A percentile compares a stretch with the other conserved stretches of the same genome.
Conservation (phyloP, 1,140 invertebrate genomes). For the Camponotus pennsylvanicus region DNA sequence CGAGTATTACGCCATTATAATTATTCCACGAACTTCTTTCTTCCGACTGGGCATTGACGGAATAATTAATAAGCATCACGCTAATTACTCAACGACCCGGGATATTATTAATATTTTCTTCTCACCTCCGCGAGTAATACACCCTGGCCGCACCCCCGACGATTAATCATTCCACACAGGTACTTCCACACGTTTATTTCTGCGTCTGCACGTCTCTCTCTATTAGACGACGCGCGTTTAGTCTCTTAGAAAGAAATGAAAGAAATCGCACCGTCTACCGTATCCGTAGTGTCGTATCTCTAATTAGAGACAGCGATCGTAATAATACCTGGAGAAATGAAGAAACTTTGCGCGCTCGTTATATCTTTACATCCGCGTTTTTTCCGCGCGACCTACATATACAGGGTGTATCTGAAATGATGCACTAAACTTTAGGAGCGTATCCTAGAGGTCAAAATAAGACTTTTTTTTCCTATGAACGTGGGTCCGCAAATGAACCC, state of each 20-base stretch:
- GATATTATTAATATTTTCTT: constrained; percentile 59
- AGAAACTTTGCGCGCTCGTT: constrained; percentile 20
- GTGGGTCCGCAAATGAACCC: no score
- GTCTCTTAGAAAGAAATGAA: not conserved
- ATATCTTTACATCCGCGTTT: not conserved
- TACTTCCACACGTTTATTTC: constrained; percentile 13
- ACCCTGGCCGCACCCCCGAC: constrained; percentile 18
- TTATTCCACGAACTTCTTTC: constrained; percentile 48
- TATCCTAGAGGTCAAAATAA: no score
- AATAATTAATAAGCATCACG: constrained; percentile 63
- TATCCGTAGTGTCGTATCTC: constrained; percentile 1
- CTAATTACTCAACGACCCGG: constrained; percentile 49
- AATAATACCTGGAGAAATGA: not conserved
- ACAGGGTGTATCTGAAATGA: no score
- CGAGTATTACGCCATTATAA: constrained; percentile 45
- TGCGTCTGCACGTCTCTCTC: not conserved
- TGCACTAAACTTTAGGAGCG: no score
- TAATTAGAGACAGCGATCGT: constrained; percentile 32
- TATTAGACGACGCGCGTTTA: constrained; percentile 1
- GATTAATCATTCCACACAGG: constrained; percentile 49
- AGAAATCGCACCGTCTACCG: not conserved
- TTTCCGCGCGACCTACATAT: not conserved
- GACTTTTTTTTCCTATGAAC: no score
- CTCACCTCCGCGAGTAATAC: constrained; percentile 42
- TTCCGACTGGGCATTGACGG: constrained; percentile 49